phyloP scores from a whole-genome alignment of 2,797 vertebrate species.

The Orientallactaga sibirica region DNA sequence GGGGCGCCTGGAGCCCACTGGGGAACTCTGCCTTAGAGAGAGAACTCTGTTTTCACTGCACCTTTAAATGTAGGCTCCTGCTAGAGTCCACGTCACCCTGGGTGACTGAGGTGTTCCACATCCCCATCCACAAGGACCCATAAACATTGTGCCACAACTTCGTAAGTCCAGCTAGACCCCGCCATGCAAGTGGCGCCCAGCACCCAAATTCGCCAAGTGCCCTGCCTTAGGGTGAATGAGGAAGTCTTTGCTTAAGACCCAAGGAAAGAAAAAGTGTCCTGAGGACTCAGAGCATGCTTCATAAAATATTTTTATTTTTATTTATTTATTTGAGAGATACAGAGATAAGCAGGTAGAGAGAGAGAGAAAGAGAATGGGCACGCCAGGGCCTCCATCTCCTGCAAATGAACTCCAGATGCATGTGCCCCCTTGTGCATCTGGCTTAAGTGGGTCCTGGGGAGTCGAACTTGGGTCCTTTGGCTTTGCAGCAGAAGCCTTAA shows the following conservation, averaged over 20 bases:
- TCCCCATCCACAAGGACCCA: background rate
- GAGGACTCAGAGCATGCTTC: background rate
- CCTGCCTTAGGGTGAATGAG: background rate
- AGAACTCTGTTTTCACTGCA: background rate
- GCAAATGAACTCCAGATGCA: too few species aligned
- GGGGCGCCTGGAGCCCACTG: background rate
- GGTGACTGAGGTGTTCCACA: background rate
- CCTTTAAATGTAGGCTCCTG: background rate
- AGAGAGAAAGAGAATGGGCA: too few species aligned
- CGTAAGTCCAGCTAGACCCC: background rate
- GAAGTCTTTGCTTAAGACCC: background rate
- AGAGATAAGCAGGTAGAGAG: too few species aligned
- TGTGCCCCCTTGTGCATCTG: too few species aligned
- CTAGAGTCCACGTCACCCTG: background rate
- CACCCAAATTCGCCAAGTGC: background rate
- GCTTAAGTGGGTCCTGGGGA: too few species aligned
- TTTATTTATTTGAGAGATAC: too few species aligned
- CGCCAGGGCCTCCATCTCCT: too few species aligned
- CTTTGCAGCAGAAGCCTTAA: too few species aligned
- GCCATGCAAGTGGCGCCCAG: background rate
- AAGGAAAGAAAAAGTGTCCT: too few species aligned
- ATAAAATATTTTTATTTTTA: too few species aligned
- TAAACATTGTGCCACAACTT: background rate
- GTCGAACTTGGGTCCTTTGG: too few species aligned
- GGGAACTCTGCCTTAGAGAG: background rate